phyloP scores from a whole-genome alignment of 2,888 invertebrate species.

The Eucera pruinosa region DNA sequence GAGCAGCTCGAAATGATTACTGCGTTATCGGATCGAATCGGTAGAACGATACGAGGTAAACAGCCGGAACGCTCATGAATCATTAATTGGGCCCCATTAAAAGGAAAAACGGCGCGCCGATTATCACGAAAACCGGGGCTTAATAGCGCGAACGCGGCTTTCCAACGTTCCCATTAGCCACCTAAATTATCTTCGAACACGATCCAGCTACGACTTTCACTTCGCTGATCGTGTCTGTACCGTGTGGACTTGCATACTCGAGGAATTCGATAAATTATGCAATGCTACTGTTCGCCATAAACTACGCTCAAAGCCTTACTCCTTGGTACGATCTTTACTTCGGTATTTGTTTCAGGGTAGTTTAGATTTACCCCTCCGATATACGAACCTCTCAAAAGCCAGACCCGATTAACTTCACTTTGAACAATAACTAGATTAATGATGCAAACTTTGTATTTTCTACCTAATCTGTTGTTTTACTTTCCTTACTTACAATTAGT shows the following conservation, averaged over 20 bases:
- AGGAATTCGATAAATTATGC: constrained; percentile 42
- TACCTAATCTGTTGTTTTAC: too few species aligned
- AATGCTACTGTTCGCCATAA: background rate
- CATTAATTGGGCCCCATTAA: constrained; percentile 28
- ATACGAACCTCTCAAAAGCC: too few species aligned
- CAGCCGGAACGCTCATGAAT: constrained; percentile 26
- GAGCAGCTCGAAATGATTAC: background rate
- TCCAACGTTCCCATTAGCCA: constrained; percentile 36
- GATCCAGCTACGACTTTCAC: constrained; percentile 47
- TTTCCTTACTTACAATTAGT: too few species aligned
- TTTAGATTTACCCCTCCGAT: too few species aligned
- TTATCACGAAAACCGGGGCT: constrained; percentile 41
- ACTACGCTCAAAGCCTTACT: background rate
- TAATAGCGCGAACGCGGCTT: constrained; percentile 31
- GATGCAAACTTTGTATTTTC: too few species aligned
- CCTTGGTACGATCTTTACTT: background rate
- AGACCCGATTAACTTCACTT: too few species aligned
- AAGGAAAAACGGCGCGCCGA: constrained; percentile 33
- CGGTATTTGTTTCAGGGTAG: too few species aligned
- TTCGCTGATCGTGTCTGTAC: constrained; percentile 9
- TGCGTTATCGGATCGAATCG: constrained; percentile 11
- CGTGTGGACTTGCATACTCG: background rate
- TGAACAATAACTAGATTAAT: too few species aligned
- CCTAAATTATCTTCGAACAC: constrained; percentile 41
- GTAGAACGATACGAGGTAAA: background rate